Conservation (phyloP, 1,140 invertebrate species). For the Drosophila subobscura region DNA sequence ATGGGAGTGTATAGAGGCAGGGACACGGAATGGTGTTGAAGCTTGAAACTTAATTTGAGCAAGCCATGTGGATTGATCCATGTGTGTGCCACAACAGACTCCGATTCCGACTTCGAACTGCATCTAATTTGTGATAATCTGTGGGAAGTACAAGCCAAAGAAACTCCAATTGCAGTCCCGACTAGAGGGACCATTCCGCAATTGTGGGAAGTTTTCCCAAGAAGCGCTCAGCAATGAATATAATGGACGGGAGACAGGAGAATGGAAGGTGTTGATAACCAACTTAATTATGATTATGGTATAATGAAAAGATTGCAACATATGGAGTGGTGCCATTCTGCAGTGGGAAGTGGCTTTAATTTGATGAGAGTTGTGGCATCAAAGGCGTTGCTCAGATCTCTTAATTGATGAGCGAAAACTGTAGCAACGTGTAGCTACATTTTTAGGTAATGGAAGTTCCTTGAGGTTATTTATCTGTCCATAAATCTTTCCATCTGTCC, state of each 20-base stretch:
- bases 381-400: neutral
- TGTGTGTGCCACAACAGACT: conserved; percentile 41
- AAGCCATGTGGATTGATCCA: conserved; percentile 49
- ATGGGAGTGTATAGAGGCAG: conserved; percentile 4
- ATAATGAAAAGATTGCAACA: conserved; percentile 41
- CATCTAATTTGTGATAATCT: conserved; percentile 81
- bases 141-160: conserved; percentile 59
- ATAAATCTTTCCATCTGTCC: too few species aligned
- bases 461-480: too few species aligned
- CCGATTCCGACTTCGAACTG: conserved; percentile 42
- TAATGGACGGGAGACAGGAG: conserved; percentile 2
- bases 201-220: conserved; percentile 46
- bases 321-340: conserved; percentile 26
- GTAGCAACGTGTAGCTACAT: too few species aligned
- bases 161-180: conserved; percentile 26
- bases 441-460: too few species aligned
- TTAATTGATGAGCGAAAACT: too few species aligned
- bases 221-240: conserved; percentile 7
- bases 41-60: conserved; percentile 70
- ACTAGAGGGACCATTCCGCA: conserved; percentile 23
- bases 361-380: conserved; percentile 7
- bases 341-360: conserved; percentile 28
- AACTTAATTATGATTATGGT: conserved; percentile 33
- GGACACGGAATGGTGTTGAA: conserved; percentile 12
- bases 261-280: conserved; percentile 25